Evolutionary conservation across 2,888 invertebrate species (phyloP).

Genomic region (Hetaerina titia): DNA sequence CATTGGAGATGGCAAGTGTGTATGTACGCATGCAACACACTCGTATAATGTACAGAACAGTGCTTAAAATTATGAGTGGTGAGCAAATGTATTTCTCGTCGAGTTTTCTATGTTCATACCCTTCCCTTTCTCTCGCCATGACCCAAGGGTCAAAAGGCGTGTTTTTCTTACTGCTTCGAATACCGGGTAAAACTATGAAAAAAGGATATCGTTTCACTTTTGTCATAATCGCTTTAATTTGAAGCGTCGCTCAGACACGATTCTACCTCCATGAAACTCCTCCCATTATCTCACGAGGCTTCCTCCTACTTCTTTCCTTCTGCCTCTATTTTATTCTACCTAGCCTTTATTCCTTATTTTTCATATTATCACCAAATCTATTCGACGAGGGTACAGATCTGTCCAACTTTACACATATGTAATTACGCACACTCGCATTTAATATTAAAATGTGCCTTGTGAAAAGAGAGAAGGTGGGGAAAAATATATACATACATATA

Average conservation of each 20-base stretch:
- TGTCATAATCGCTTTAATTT: slow-evolving; percentile 13
- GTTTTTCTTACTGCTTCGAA: neutral
- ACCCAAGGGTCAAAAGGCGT: neutral
- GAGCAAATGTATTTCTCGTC: neutral
- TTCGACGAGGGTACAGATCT: no score
- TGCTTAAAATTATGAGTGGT: neutral
- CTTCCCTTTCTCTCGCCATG: neutral
- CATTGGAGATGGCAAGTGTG: neutral
- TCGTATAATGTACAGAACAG: neutral
- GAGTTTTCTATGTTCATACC: neutral
- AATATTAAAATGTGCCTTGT: no score
- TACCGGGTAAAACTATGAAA: neutral
- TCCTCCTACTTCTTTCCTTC: neutral
- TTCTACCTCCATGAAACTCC: neutral
- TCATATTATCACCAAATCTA: neutral
- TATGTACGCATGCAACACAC: neutral
- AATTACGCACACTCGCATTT: no score
- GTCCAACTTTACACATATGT: no score
- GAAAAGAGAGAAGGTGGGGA: neutral
- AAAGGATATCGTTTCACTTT: neutral
- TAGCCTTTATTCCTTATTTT: slow-evolving; percentile 3
- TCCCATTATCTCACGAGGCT: neutral
- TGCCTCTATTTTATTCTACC: neutral
- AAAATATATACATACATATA: neutral
- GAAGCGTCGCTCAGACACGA: neutral